Base-by-base conservation (phyloP, 1,140 invertebrate genomes). In the Drosophila insularis region DNA sequence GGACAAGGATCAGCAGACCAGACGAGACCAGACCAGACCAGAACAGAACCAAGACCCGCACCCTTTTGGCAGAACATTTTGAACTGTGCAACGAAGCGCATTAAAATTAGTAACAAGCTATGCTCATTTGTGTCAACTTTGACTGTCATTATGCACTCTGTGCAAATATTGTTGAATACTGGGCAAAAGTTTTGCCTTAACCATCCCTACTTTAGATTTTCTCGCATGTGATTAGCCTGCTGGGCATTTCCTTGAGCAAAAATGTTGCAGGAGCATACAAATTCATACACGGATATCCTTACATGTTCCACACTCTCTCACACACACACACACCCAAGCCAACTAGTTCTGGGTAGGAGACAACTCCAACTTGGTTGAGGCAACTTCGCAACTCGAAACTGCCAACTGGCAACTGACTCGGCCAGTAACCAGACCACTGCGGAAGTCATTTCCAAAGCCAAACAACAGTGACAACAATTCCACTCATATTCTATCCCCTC, bases 101-200 rank as follows among this genome's bases (percentile, higher is more conserved):
- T 89, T 85, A 80, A 90, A 87, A 91, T 89, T 89, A 91, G 84
- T 87, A 90, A 81, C 82, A 87, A 91, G 81, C 80, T 68, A 74
- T 81, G 81, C 85, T 91, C 90, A 91, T 91, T 91, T 91, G 80
- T 81, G 81, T 81, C 89, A 91, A 91, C 85, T 91, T 91, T 91
- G 75, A 78, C 82, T 90, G 89, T 91, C 89, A 91, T 90, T 91
- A 91, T 91, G 81, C 85, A 91, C 89, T 91, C 89, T 55, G 80
- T 80, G 72, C 74, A 91, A 91, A 87, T 87, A 87, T 89, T 90
- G 74, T 80, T 87, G 77, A 43, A 63, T 69, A 68, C 69, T 37
- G 72, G 71, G 75, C 66, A 68, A 80, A 87, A 87, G 70, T 89
- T 89, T 79, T 43, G 40, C 19, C 35, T 10, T 17, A 40, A 40